Percentiles rank a stretch among this genome's conserved stretches.
These are phyloP conservation scores for Apodemus sylvaticus DNA, from an alignment of 2,113 vertebrate genomes.

Conservation along the genomic window DNA sequence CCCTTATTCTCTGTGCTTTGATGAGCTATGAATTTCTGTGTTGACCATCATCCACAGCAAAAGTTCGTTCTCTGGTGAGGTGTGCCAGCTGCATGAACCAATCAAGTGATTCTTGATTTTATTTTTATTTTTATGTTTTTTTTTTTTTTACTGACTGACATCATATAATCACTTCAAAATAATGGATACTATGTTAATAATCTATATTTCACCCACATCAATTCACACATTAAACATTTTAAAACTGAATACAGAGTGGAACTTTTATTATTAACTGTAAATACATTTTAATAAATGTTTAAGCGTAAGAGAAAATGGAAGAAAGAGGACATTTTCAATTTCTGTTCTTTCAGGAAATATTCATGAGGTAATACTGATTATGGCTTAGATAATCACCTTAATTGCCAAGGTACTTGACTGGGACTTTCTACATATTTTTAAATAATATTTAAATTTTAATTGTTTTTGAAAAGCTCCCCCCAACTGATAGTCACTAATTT, in stretches of 20 bases:
- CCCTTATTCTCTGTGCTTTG: not conserved
- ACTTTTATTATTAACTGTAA: not conserved
- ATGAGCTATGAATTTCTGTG: not conserved
- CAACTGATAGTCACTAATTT: not conserved
- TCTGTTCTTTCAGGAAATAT: not conserved
- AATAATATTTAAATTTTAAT: constrained; percentile 32
- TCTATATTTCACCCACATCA: not conserved
- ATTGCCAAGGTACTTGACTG: not conserved
- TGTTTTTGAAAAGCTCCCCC: not conserved
- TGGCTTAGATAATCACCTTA: not conserved
- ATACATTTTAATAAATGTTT: not conserved
- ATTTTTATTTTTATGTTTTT: not conserved
- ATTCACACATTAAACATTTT: not conserved
- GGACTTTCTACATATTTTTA: not conserved
- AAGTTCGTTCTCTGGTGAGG: not conserved
- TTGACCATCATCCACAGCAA: too few species aligned
- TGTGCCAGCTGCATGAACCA: not conserved
- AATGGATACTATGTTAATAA: not conserved
- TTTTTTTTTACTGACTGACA: not conserved
- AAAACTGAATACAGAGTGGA: not conserved
- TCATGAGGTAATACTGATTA: not conserved
- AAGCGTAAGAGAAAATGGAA: not conserved
- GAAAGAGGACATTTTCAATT: not conserved
- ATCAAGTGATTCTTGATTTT: not conserved
- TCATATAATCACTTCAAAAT: not conserved